phyloP scores from a whole-genome alignment of 2,797 vertebrate genomes.

The Ptychobarbus kaznakovi region DNA sequence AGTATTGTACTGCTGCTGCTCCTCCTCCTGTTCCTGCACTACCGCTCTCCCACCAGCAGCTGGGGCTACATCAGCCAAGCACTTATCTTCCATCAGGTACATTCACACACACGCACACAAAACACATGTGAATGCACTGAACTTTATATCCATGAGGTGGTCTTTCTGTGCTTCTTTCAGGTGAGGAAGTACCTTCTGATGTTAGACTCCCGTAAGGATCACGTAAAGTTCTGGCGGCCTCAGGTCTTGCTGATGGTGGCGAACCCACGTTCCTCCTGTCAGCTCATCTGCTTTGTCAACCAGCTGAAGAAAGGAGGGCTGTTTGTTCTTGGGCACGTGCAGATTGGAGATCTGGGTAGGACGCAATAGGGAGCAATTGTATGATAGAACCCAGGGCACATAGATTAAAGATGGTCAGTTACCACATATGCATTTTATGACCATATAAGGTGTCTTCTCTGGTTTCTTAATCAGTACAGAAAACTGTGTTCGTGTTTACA shows the following conservation, averaged over 20 bases:
- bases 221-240: conserved; percentile 98
- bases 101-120: neutral
- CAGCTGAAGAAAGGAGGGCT: conserved; percentile 98
- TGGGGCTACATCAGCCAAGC: conserved; percentile 97
- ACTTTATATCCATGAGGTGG: neutral
- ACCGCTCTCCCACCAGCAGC: conserved; percentile 88
- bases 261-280: conserved; percentile 90
- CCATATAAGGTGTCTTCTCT: neutral
- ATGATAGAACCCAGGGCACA: neutral
- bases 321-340: conserved; percentile 92
- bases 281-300: conserved; percentile 93
- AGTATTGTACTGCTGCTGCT: conserved; percentile 87
- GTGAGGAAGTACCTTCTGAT: conserved; percentile 96
- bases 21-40: conserved; percentile 89
- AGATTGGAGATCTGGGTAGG: conserved; percentile 94
- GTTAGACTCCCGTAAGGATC: conserved; percentile 95
- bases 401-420: neutral
- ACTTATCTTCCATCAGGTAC: conserved; percentile 93
- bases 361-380: neutral
- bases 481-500: neutral
- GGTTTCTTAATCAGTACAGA: neutral
- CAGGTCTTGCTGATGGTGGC: conserved; percentile 96
- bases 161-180: conserved; percentile 70
- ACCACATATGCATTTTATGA: neutral
- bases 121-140: neutral